Evolutionary conservation across 2,113 vertebrate genomes (phyloP).

Genomic region (Macrotus californicus): DNA sequence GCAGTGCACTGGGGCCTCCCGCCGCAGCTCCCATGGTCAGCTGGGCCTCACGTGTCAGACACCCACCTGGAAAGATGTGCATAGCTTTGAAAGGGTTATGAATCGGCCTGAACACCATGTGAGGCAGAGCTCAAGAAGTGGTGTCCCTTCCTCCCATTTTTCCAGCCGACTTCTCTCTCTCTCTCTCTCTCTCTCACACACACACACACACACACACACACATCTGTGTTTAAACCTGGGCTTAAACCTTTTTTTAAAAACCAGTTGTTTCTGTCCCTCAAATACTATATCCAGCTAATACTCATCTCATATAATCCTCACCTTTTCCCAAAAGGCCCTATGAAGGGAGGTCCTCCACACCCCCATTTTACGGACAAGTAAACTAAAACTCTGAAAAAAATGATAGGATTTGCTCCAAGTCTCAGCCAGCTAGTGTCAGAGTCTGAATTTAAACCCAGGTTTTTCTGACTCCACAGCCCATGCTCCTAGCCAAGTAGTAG

Average conservation of each 20-base stretch:
- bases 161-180: not conserved
- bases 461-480: not conserved
- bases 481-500: not conserved
- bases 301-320: not conserved
- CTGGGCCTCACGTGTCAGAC: not conserved
- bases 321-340: not conserved
- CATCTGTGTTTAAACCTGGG: not conserved
- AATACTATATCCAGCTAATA: not conserved
- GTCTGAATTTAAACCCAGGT: not conserved
- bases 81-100: fast-evolving
- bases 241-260: not conserved
- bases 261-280: not conserved
- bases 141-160: not conserved
- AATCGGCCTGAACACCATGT: fast-evolving
- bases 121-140: not conserved
- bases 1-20: fast-evolving
- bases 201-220: not conserved
- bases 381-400: not conserved
- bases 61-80: not conserved
- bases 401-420: not conserved
- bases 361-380: not conserved
- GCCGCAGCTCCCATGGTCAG: not conserved
- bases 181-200: not conserved
- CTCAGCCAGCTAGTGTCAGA: not conserved
- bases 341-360: not conserved